Conservation (phyloP, 1,140 invertebrate species). For the Drosophila nannoptera region DNA sequence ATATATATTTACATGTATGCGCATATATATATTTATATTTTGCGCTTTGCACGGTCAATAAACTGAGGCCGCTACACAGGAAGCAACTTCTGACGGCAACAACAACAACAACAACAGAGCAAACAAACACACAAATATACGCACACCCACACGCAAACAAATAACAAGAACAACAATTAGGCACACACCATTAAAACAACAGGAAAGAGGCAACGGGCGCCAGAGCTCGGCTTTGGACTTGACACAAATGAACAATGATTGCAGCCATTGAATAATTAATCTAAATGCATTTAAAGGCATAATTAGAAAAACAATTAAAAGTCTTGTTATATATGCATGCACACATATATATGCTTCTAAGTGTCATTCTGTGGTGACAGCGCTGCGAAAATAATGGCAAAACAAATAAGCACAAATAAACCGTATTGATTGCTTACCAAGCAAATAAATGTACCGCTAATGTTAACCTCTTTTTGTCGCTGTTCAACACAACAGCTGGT, state of each 20-base stretch:
- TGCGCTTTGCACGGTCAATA: constrained; percentile 48
- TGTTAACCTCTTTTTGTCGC: constrained; percentile 38
- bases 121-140: constrained; percentile 1
- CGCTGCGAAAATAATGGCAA: constrained; percentile 12
- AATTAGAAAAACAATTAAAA: not conserved
- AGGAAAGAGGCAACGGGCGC: constrained; percentile 16
- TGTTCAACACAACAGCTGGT: constrained; percentile 59
- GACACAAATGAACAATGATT: constrained; percentile 22
- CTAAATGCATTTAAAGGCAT: constrained; percentile 12
- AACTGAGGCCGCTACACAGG: constrained; percentile 39
- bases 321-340: not conserved
- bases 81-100: constrained; percentile 24
- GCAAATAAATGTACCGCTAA: constrained; percentile 57
- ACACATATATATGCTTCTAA: not conserved
- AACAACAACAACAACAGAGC: constrained; percentile 3
- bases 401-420: constrained; percentile 40
- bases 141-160: constrained; percentile 3
- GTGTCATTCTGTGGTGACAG: not conserved
- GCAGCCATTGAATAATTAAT: constrained; percentile 41
- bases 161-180: constrained; percentile 14
- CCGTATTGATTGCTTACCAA: constrained; percentile 57
- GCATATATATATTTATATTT: constrained; percentile 21
- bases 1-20: not conserved
- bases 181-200: constrained; percentile 11
- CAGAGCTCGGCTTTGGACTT: constrained; percentile 16